Evolutionary conservation across 1,140 invertebrate genomes (phyloP).

Genomic region (Plectrocnemia conspersa): DNA sequence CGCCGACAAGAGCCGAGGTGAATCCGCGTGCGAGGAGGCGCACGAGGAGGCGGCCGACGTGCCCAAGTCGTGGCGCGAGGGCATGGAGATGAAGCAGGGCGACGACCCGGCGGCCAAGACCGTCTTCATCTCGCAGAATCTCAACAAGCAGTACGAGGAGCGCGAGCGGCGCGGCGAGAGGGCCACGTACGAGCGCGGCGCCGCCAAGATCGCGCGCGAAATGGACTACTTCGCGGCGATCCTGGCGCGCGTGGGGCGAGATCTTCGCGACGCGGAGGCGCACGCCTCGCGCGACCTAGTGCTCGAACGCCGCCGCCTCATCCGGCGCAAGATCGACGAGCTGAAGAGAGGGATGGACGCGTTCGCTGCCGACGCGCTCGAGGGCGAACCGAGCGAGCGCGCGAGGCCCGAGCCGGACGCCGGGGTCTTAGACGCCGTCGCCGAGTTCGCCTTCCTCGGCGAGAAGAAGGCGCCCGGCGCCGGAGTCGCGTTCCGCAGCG

Average conservation of each 20-base stretch:
- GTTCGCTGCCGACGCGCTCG: constrained; percentile 14
- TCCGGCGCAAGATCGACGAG: constrained; percentile 11
- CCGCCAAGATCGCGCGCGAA: constrained; percentile 20
- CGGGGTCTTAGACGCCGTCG: neutral
- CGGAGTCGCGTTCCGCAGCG: neutral
- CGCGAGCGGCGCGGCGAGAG: constrained; percentile 8
- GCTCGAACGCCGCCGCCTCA: constrained; percentile 9
- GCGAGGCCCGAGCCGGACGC: neutral
- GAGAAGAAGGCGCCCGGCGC: constrained; percentile 8
- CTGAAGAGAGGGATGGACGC: constrained; percentile 16
- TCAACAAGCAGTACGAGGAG: constrained; percentile 27
- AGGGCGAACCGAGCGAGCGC: constrained; percentile 16
- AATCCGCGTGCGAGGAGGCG: neutral
- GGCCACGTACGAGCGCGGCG: constrained; percentile 13
- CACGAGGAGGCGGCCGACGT: neutral
- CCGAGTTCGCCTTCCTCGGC: constrained; percentile 13
- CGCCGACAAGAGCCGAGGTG: neutral
- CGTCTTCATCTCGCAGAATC: constrained; percentile 27
- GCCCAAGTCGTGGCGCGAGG: constrained; percentile 18
- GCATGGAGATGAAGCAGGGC: constrained; percentile 12
- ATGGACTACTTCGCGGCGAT: constrained; percentile 27
- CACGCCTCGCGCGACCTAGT: constrained; percentile 13
- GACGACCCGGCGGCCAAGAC: constrained; percentile 22
- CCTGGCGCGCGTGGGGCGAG: constrained; percentile 15
- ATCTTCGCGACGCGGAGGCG: constrained; percentile 22